These are phyloP conservation scores for Lepidochrysops patricia DNA, from an alignment of 2,888 invertebrate genomes.

Conservation along the genomic window DNA sequence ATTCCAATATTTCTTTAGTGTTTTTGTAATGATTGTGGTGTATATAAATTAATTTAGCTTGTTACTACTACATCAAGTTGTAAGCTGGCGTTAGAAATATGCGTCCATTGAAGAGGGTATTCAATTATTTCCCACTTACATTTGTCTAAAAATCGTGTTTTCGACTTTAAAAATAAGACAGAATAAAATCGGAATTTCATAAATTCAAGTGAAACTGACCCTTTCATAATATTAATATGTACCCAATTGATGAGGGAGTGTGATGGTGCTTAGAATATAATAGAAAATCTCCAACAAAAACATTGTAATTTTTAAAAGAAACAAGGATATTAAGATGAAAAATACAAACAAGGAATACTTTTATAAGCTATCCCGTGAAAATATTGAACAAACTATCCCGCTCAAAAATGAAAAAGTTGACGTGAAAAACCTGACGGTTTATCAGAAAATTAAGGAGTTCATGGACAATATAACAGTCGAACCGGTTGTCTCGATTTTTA, in stretches of 20 bases:
- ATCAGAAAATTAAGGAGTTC: not conserved
- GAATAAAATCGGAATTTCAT: no score
- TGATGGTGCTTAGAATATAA: not conserved
- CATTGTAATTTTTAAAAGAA: not conserved
- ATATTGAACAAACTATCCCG: not conserved
- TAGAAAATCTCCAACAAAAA: not conserved
- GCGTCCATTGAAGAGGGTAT: not conserved
- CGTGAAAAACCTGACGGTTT: not conserved
- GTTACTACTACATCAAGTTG: not conserved
- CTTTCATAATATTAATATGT: no score
- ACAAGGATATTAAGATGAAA: not conserved
- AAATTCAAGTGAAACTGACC: no score
- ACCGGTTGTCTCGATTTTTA: conserved; percentile 49
- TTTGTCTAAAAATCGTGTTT: not conserved
- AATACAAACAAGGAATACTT: not conserved
- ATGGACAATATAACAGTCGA: not conserved
- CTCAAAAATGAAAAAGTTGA: not conserved
- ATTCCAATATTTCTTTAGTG: not conserved
- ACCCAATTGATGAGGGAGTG: not conserved
- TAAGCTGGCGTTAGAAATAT: not conserved
- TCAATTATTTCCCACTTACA: not conserved
- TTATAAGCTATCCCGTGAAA: not conserved
- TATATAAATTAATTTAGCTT: not conserved
- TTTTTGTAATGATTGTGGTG: not conserved
- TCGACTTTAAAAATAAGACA: no score